Base-by-base conservation (phyloP, 2,888 invertebrate genomes). In the Myathropa florea region DNA sequence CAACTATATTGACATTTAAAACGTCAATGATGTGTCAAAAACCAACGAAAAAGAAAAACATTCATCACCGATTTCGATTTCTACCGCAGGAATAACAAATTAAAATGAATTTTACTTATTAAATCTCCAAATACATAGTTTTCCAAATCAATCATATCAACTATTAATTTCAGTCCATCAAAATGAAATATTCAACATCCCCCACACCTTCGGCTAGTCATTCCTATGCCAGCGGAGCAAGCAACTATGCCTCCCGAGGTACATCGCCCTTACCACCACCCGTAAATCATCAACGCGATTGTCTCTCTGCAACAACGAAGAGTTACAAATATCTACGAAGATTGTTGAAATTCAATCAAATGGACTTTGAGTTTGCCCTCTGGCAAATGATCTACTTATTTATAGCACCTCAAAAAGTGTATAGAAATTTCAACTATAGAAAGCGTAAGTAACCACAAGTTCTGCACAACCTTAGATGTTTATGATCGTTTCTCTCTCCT, bases 301-400 rank as follows among this genome's bases (percentile, higher is more conserved):
- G 96, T 89, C 95, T 96, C 90, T 96, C 97, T 79, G 98, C 98
- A 2, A 96, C 97, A 57, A 96, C 97, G 59, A 98, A 98, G 93
- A 95, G 97, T 86, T 97, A 97, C 93, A 96, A 97, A 93, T 98
- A 98, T 93, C 93, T 98, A 70, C 94, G 97, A 88, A 94, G 97
- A 90, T 93, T 98, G 82, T 94, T 97, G 82, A 97, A 97, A 93
- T 98, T 98, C 91, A 95, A 97, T 90, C 99, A 99, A 93, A 99
- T 99, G 99, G 99, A 99, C 93, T 99, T 99, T 93, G 98, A 99
- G 92, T 99, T 98, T 94, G 99, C 99, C 0, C 94, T 97, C n/a
- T 99, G 99, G 99, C 99, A 99, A 94, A 99, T 99, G 98, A 93
- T 98, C 0, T 98, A 98, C 92, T 94, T 99, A 87, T 97, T 99